phyloP scores from a whole-genome alignment of 2,113 vertebrate species.

The Tachysurus fulvidraco region DNA sequence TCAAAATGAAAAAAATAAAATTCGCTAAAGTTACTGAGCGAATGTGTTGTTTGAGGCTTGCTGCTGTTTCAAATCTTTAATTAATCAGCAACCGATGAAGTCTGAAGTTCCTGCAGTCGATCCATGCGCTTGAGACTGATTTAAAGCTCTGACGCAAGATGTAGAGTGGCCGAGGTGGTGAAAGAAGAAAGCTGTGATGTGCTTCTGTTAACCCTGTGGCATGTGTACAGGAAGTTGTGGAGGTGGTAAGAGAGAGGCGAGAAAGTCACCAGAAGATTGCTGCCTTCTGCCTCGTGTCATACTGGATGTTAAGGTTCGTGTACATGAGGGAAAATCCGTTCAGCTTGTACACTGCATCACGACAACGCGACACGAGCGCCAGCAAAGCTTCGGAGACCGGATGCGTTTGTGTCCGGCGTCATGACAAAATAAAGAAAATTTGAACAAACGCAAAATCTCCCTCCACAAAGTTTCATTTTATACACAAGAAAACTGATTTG shows the following conservation, averaged over 20 bases:
- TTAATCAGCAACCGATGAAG: background rate
- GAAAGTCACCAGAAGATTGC: background rate
- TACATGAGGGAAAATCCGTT: background rate
- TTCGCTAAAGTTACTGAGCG: background rate
- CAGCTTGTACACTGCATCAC: background rate
- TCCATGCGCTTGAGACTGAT: background rate
- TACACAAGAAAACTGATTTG: no score
- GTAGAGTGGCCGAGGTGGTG: background rate
- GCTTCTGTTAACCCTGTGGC: background rate
- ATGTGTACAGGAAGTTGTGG: constrained; percentile 23
- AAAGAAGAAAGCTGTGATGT: background rate
- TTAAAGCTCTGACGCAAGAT: background rate
- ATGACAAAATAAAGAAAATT: no score
- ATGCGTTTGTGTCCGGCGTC: no score
- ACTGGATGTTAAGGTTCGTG: background rate
- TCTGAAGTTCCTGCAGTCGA: background rate
- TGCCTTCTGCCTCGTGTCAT: background rate
- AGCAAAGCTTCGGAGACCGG: no score
- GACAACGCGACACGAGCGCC: no score
- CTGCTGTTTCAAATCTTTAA: constrained; percentile 1
- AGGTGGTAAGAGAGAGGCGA: background rate
- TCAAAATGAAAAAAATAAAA: background rate
- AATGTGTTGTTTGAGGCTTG: no score
- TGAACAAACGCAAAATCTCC: no score
- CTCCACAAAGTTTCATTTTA: no score